These are phyloP conservation scores for Pollimyrus isidori DNA, from an alignment of 2,113 vertebrate genomes.

Conservation along the genomic window DNA sequence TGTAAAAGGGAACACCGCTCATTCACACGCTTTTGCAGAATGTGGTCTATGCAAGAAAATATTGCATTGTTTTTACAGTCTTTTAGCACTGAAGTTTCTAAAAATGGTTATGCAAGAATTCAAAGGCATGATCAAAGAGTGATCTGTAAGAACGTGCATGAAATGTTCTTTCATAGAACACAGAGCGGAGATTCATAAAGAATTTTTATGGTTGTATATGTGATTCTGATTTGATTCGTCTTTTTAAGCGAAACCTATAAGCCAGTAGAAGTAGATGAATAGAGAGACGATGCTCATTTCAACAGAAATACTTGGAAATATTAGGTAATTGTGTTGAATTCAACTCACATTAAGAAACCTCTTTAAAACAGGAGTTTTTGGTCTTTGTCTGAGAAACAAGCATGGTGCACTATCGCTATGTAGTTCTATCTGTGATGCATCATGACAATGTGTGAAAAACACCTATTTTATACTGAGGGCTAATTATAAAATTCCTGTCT, in stretches of 20 bases:
- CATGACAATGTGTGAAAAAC: neutral
- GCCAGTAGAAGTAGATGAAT: neutral
- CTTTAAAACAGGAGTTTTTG: neutral
- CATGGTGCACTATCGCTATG: too few species aligned
- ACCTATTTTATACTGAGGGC: neutral
- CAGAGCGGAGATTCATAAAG: neutral
- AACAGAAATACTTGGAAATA: neutral
- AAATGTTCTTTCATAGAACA: neutral
- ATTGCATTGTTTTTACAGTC: neutral
- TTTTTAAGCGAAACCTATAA: neutral
- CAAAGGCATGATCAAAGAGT: slow-evolving; percentile 8
- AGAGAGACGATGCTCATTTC: neutral
- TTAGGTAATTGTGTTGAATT: neutral
- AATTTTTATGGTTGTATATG: neutral
- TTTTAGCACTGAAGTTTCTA: neutral
- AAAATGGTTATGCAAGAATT: neutral
- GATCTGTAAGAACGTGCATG: neutral
- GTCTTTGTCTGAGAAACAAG: neutral
- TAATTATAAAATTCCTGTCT: neutral
- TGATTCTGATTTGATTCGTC: neutral
- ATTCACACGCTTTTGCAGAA: neutral
- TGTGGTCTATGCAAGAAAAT: neutral
- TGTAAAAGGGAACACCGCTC: neutral
- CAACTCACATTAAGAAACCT: neutral
- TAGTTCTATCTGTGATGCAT: neutral